Evolutionary conservation across 2,113 vertebrate species (phyloP), one percentile per base, ranked within the genome.

Genomic region (Melierax canorus): DNA sequence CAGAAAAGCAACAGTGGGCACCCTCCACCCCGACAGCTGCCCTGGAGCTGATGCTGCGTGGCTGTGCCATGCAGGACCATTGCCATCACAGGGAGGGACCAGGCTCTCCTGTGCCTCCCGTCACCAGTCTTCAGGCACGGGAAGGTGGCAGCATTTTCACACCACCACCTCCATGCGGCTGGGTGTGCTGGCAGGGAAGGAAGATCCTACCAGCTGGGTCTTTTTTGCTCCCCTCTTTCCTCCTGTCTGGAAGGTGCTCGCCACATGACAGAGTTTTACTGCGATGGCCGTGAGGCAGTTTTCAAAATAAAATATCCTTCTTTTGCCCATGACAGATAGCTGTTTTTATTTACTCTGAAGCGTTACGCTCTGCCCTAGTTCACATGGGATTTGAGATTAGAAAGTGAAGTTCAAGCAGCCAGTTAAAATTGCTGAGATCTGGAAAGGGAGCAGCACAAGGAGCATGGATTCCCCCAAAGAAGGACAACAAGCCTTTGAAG

Each of bases 401-500:
- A 96, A 84, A 77, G 32, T 29, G 79, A 17, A 79, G 51, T 63
- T 95, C 77, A 80, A 96, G 96, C 81, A 80, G 91, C 23, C 86
- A 91, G 71, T 89, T 93, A 95, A 89, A 97, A 95, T 32, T 80
- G 83, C 86, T 95, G 92, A 97, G 62, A 62, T 89, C 41, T 75
- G 63, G 60, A 94, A 96, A 95, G 83, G 88, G 76, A 94, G 9
- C 93, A 84, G 84, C 78, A 29, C 3, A 34, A 96, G 75, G 81
- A 89, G 50, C 38, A 32, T 14, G 10, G 74, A 96, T 95, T 96
- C 93, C 93, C 85, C 91, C 46, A 66, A 88, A 97, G 90, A 67
- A 68, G 86, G 94, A 92, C 77, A 86, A 60, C 26, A 76, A 94
- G 82, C 30, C 91, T 98, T 98, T 98, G 97, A 98, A 97, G 94